A percentile compares a stretch with the other conserved stretches of the same genome.
These are phyloP conservation scores for Fregata magnificens DNA, from an alignment of 2,113 vertebrate genomes.

Conservation along the genomic window DNA sequence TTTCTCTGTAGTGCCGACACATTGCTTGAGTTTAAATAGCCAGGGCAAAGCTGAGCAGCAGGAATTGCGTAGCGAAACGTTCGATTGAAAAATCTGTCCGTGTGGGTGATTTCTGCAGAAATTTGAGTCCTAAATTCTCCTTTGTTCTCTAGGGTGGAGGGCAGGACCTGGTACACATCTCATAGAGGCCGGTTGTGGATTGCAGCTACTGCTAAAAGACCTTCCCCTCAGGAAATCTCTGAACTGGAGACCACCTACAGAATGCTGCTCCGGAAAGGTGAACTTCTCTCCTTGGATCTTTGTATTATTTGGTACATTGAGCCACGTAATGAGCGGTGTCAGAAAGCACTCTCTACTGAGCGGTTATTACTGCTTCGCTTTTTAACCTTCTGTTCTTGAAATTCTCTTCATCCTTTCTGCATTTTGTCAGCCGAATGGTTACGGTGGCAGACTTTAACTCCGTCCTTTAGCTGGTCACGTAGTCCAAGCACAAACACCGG, in stretches of 20 bases:
- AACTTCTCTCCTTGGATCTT: background rate
- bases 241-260: constrained; percentile 87
- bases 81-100: background rate
- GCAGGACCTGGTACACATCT: constrained; percentile 93
- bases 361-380: background rate
- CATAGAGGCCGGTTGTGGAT: constrained; percentile 96
- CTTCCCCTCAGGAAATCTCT: constrained; percentile 86
- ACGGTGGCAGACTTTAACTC: background rate
- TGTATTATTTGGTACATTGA: background rate
- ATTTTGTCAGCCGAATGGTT: fast-evolving
- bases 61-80: background rate
- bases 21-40: background rate
- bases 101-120: background rate
- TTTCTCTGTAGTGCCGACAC: background rate
- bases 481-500: background rate
- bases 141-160: constrained; percentile 84
- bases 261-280: constrained; percentile 82
- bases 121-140: background rate
- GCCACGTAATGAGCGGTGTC: background rate
- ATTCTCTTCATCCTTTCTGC: background rate
- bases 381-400: background rate
- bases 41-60: background rate
- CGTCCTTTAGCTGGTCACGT: background rate
- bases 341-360: background rate
- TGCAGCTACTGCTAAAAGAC: constrained; percentile 89